Evolutionary conservation across 1,140 invertebrate genomes (phyloP).

Genomic region (Patella vulgata): DNA sequence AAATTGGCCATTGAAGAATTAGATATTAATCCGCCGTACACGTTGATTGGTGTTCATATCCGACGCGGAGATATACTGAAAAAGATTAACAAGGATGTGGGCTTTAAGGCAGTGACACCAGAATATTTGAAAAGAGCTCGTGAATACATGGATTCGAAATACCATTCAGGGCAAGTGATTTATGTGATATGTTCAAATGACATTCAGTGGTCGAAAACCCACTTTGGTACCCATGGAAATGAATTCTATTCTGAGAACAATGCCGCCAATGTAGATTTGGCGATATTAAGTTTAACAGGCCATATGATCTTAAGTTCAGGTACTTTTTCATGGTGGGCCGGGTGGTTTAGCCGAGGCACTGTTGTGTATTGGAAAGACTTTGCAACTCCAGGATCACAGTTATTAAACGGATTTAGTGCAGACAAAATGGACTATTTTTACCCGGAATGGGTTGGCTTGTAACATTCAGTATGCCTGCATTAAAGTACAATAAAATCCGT

Average conservation of each 20-base stretch:
- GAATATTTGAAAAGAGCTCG: constrained; percentile 38
- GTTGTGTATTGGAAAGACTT: constrained; percentile 41
- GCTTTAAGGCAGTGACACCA: constrained; percentile 25
- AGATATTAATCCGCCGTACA: constrained; percentile 9
- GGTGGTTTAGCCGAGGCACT: constrained; percentile 42
- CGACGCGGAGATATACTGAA: constrained; percentile 43
- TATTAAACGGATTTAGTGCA: constrained; percentile 3
- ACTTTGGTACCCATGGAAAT: constrained; percentile 5
- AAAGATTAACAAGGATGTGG: constrained; percentile 6
- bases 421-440: constrained; percentile 16
- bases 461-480: too few relatives aligned
- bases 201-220: constrained; percentile 28
- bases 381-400: constrained; percentile 11
- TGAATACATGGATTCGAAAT: constrained; percentile 26
- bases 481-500: too few relatives aligned
- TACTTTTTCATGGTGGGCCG: constrained; percentile 51
- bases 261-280: constrained; percentile 48
- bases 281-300: constrained; percentile 32
- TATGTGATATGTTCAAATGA: constrained; percentile 46
- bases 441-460: constrained; percentile 23
- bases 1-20: constrained; percentile 7
- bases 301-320: constrained; percentile 48
- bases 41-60: constrained; percentile 47
- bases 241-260: constrained; percentile 19
- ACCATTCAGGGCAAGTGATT: constrained; percentile 15